Evolutionary conservation across 1,140 invertebrate species (phyloP).

Genomic region (Antheraea mylitta): DNA sequence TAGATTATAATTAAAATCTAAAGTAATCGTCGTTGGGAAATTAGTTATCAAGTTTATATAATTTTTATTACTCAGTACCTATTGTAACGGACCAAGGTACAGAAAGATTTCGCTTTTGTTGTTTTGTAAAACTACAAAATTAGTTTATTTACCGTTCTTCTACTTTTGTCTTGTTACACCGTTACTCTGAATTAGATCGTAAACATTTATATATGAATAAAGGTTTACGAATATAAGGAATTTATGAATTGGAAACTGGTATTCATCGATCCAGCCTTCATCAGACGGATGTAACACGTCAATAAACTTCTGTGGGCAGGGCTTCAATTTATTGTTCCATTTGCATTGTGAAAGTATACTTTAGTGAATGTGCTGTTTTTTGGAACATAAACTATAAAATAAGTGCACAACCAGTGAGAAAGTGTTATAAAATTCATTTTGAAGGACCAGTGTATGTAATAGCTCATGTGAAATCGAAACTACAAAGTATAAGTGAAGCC

Average conservation of each 20-base stretch:
- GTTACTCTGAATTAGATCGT: slow-evolving; percentile 49
- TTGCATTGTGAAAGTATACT: slow-evolving; percentile 65
- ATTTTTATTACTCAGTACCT: slow-evolving; percentile 56
- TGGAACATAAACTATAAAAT: not conserved
- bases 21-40: slow-evolving; percentile 68
- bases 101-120: slow-evolving; percentile 66
- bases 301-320: slow-evolving; percentile 73
- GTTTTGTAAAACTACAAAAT: slow-evolving; percentile 52
- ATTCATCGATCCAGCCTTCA: slow-evolving; percentile 67
- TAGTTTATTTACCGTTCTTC: slow-evolving; percentile 72
- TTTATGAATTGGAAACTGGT: slow-evolving; percentile 36
- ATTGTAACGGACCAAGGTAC: slow-evolving; percentile 74
- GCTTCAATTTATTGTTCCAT: slow-evolving; percentile 55
- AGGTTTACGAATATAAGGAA: slow-evolving; percentile 20
- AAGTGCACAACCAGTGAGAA: slow-evolving; percentile 1
- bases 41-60: slow-evolving; percentile 62
- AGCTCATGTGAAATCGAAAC: slow-evolving; percentile 23
- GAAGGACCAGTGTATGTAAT: slow-evolving; percentile 43
- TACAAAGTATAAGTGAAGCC: not conserved
- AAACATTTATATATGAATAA: slow-evolving; percentile 20
- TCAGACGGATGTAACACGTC: slow-evolving; percentile 75
- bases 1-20: slow-evolving; percentile 72
- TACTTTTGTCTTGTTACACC: slow-evolving; percentile 57
- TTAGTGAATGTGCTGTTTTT: slow-evolving; percentile 17
- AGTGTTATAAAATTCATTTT: slow-evolving; percentile 21